A percentile compares a stretch with the other conserved stretches of the same genome.
phyloP scores from a whole-genome alignment of 2,888 invertebrate species.

The Nymphalis polychloros region DNA sequence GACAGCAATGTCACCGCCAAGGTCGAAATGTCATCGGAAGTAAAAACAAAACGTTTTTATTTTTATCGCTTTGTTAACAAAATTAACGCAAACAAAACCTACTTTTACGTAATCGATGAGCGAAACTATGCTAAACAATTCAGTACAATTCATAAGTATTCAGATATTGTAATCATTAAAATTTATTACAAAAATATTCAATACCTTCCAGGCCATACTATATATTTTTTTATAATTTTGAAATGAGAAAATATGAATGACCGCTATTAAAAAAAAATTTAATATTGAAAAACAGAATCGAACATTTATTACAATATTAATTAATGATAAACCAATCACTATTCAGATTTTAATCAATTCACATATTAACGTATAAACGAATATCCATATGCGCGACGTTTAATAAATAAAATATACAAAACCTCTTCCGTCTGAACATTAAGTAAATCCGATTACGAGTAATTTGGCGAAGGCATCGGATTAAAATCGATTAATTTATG shows the following conservation, averaged over 20 bases:
- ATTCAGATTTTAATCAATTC: slow-evolving; percentile 16
- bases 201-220: background rate
- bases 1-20: slow-evolving; percentile 23
- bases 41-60: slow-evolving; percentile 27
- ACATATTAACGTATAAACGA: slow-evolving; percentile 11
- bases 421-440: slow-evolving; percentile 30
- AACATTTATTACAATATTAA: background rate
- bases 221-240: background rate
- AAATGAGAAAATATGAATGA: background rate
- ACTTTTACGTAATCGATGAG: slow-evolving; percentile 20
- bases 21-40: slow-evolving; percentile 35
- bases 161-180: too few relatives aligned
- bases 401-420: slow-evolving; percentile 27
- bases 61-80: slow-evolving; percentile 7
- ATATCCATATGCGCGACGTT: background rate
- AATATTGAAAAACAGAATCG: background rate
- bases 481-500: slow-evolving; percentile 73
- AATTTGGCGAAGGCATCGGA: slow-evolving; percentile 49
- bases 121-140: background rate
- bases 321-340: background rate
- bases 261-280: background rate
- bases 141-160: too few relatives aligned
- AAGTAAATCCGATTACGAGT: slow-evolving; percentile 41
- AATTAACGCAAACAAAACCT: slow-evolving; percentile 24
- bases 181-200: too few relatives aligned